These are phyloP conservation scores for Cryptotermes secundus DNA, from an alignment of 1,140 invertebrate species.

Conservation along the genomic window DNA sequence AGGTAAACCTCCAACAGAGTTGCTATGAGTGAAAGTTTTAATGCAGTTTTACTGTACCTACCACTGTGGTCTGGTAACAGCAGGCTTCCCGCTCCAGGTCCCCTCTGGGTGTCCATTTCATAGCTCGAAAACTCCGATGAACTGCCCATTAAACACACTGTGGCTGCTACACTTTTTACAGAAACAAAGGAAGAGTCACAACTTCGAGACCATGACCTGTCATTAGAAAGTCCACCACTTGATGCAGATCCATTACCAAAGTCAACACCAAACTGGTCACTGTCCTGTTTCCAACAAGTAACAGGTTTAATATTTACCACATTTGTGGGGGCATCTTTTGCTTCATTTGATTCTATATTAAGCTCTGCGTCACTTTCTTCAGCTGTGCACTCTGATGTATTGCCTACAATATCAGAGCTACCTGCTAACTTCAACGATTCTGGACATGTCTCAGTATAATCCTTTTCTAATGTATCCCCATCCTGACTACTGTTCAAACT, in stretches of 20 bases:
- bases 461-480: not conserved
- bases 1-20: too few species aligned
- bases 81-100: not conserved
- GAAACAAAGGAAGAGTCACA: not conserved
- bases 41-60: not conserved
- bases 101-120: not conserved
- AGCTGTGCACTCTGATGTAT: not conserved
- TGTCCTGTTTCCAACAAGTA: not conserved
- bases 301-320: not conserved
- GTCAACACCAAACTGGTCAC: not conserved
- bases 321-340: not conserved
- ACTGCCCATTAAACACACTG: conserved; percentile 17
- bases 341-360: not conserved
- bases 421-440: not conserved
- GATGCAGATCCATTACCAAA: not conserved
- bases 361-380: not conserved
- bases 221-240: not conserved
- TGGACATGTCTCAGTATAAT: not conserved
- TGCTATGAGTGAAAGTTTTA: not conserved
- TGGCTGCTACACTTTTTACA: not conserved
- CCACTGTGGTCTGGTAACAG: not conserved
- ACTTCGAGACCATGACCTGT: not conserved
- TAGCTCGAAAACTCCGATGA: not conserved
- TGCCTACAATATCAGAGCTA: too few species aligned
- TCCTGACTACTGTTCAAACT: not conserved